A percentile compares a stretch with the other conserved stretches of the same genome.
Evolutionary conservation across 2,888 invertebrate species (phyloP).

Genomic region (Catonia carolina): DNA sequence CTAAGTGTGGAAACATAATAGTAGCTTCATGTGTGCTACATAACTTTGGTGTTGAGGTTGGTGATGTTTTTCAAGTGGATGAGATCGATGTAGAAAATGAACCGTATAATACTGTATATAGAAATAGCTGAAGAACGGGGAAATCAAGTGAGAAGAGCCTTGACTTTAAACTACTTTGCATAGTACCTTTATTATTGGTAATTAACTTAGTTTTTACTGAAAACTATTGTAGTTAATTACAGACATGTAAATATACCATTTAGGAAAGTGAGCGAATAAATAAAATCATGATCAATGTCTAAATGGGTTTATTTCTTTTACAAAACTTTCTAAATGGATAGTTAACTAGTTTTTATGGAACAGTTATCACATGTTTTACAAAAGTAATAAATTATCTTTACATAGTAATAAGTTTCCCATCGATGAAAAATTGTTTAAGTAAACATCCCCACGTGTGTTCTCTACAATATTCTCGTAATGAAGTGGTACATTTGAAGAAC

Average conservation of each 20-base stretch:
- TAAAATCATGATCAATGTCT: too few species aligned
- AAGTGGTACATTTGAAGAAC: background rate
- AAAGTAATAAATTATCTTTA: background rate
- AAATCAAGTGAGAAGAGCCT: slow-evolving; percentile 11
- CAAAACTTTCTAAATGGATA: background rate
- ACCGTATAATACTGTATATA: slow-evolving; percentile 4
- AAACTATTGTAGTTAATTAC: background rate
- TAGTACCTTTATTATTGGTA: slow-evolving; percentile 2
- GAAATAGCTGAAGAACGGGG: slow-evolving; percentile 6
- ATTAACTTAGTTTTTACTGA: too few species aligned
- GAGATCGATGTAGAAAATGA: slow-evolving; percentile 15
- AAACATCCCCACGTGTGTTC: background rate
- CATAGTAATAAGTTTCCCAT: background rate
- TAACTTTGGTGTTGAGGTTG: slow-evolving; percentile 9
- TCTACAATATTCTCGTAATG: background rate
- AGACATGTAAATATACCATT: background rate
- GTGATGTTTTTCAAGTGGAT: too few species aligned
- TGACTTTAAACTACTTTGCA: slow-evolving; percentile 10
- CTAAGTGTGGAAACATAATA: slow-evolving; percentile 8
- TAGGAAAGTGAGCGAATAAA: too few species aligned
- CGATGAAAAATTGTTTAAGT: background rate
- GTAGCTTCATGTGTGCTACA: slow-evolving; percentile 13
- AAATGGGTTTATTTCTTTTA: background rate
- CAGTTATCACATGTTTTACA: background rate
- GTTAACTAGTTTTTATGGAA: background rate